phyloP scores from a whole-genome alignment of 35 echinoderm and acorn worm species.

The Patiria miniata region DNA sequence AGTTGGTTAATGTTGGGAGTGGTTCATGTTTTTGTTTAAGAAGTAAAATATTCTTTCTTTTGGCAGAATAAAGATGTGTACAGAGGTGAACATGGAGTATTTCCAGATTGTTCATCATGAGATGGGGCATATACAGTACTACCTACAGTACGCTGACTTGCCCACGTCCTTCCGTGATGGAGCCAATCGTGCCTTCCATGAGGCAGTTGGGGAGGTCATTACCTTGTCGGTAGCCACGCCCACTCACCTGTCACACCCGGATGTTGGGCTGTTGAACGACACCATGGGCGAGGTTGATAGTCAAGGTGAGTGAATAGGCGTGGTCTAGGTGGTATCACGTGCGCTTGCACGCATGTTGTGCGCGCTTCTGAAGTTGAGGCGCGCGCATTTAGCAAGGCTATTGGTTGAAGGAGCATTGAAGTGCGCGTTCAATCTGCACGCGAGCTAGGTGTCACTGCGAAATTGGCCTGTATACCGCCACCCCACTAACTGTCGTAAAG shows the following conservation, averaged over 20 bases:
- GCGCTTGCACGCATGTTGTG: too few relatives aligned
- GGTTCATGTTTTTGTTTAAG: too few relatives aligned
- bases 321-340: too few relatives aligned
- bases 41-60: neutral
- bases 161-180: constrained; percentile 75
- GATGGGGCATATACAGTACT: constrained; percentile 89
- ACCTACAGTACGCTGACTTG: constrained; percentile 80
- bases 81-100: constrained; percentile 78
- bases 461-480: too few relatives aligned
- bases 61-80: constrained; percentile 92
- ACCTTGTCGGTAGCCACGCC: constrained; percentile 81
- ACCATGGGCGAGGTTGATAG: neutral
- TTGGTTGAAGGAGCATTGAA: too few relatives aligned
- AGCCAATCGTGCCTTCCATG: constrained; percentile 90
- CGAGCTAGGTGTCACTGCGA: too few relatives aligned
- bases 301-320: too few relatives aligned
- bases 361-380: too few relatives aligned
- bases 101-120: constrained; percentile 82
- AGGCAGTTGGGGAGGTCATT: constrained; percentile 94
- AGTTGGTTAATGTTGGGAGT: too few relatives aligned
- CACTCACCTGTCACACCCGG: constrained; percentile 49
- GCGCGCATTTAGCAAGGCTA: too few relatives aligned
- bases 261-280: constrained; percentile 60
- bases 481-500: too few relatives aligned
- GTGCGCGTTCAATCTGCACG: too few relatives aligned